Percentiles rank a stretch among this genome's conserved stretches.
Conservation (phyloP, 2,113 vertebrate species). For the Apus apus region DNA sequence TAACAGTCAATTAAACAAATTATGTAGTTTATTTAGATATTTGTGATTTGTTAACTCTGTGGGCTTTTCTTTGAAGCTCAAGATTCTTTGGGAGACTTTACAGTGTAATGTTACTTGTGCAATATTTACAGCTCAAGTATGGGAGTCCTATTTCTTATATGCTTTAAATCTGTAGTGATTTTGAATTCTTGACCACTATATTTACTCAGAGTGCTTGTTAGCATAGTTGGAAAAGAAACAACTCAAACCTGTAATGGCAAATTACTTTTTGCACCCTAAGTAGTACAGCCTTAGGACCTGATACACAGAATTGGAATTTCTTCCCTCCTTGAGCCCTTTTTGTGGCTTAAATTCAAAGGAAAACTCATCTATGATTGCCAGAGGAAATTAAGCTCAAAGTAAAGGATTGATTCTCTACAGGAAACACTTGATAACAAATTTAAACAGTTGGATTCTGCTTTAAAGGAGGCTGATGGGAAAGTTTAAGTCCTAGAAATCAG, state of each 20-base stretch:
- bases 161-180: background rate
- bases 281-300: background rate
- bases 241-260: background rate
- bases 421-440: constrained; percentile 37
- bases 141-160: background rate
- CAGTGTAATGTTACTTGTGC: background rate
- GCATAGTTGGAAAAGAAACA: background rate
- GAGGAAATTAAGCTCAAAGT: constrained; percentile 22
- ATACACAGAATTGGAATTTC: background rate
- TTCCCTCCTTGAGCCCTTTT: background rate
- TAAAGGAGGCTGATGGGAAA: background rate
- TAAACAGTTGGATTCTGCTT: constrained; percentile 14
- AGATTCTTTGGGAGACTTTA: background rate
- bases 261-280: background rate
- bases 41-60: background rate
- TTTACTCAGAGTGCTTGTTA: background rate
- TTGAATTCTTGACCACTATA: background rate
- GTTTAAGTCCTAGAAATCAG: constrained; percentile 25
- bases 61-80: background rate
- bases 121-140: background rate
- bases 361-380: constrained; percentile 35
- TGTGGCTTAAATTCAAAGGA: background rate
- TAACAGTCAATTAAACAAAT: background rate
- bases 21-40: background rate
- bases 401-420: constrained; percentile 16